Conservation (phyloP, 2,113 vertebrate species). For the Cebus imitator region DNA sequence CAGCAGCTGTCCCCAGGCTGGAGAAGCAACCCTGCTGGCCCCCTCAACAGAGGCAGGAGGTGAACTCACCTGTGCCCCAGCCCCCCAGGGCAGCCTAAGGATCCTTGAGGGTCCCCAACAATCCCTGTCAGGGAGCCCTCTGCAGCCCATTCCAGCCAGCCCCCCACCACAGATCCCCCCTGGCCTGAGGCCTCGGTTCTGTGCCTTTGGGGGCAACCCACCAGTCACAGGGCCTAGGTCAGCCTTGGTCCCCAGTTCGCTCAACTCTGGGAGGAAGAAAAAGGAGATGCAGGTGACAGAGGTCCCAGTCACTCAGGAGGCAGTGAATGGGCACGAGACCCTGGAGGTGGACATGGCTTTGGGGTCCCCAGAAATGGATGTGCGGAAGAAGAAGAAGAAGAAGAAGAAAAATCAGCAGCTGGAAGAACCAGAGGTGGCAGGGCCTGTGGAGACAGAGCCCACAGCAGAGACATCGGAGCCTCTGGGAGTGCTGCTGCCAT, state of each 20-base stretch:
- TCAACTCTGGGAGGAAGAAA: conserved; percentile 16
- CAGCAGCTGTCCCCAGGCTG: background rate
- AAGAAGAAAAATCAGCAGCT: conserved; percentile 45
- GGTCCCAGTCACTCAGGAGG: background rate
- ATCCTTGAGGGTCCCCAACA: conserved; percentile 60
- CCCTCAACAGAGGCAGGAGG: background rate
- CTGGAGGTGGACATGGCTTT: background rate
- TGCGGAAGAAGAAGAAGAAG: conserved; percentile 44
- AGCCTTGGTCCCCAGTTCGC: background rate
- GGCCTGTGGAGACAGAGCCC: background rate
- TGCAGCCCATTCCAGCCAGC: conserved; percentile 57
- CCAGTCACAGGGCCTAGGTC: conserved; percentile 39
- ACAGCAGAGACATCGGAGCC: rapidly evolving
- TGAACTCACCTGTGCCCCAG: conserved; percentile 33
- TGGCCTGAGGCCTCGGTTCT: conserved; percentile 77
- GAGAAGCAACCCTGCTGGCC: conserved; percentile 56
- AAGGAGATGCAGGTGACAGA: background rate
- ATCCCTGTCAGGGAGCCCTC: background rate
- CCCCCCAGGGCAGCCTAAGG: conserved; percentile 57
- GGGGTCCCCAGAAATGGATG: background rate
- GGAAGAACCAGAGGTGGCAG: background rate
- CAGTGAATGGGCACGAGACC: background rate
- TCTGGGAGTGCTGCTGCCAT: rapidly evolving
- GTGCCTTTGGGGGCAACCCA: conserved; percentile 72
- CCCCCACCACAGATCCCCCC: conserved; percentile 69